Base-by-base conservation (phyloP, 1,140 invertebrate species). In the Ruditapes philippinarum region DNA sequence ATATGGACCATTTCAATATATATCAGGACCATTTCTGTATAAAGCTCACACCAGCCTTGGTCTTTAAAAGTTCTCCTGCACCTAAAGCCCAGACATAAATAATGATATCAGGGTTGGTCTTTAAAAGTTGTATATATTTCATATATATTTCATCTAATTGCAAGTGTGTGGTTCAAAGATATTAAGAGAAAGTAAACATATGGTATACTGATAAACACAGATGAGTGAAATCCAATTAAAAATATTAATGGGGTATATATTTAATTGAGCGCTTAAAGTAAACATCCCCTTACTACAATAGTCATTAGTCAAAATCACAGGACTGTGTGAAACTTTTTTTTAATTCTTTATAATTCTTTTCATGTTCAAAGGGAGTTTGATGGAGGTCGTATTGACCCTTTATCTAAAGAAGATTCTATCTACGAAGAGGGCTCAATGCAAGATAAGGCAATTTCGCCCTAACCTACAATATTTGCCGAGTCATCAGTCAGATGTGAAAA, bases 181-280 rank as follows among this genome's bases (percentile, higher is more conserved):
- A 45, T 45, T n/a, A n/a, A 45, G 42, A 45, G 42, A 45, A 45
- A 45, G 14, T 45, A 33, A 81, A 42, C 78, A 81, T 42, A 81
- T 81, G 78, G 54, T 40, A 38, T 17, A 38, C 78, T 81, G 78
- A 81, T 81, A 57, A 62, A 62, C 54, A 81, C 28, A 54, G 36
- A 2, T 14, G 14, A 81, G 78, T 25, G 22, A 60, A 38, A 60
- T 57, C 78, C 78, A 81, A 81, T 81, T 81, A 81, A 81, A 81
- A 62, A 11, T 54, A 81, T 81, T 81, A 81, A 81, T 81, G 78
- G 38, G n/a, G 22, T 81, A 81, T 57, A 57, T 40, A 42, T 9
- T 81, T 81, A 81, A 81, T 81, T 81, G 49, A 81, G 54, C 54
- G 57, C 22, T 28, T 1, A 81, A 60, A 42, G 78, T 33, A 81